Conservation (phyloP, 2,797 vertebrate genomes). For the Sebastes flavidus region DNA sequence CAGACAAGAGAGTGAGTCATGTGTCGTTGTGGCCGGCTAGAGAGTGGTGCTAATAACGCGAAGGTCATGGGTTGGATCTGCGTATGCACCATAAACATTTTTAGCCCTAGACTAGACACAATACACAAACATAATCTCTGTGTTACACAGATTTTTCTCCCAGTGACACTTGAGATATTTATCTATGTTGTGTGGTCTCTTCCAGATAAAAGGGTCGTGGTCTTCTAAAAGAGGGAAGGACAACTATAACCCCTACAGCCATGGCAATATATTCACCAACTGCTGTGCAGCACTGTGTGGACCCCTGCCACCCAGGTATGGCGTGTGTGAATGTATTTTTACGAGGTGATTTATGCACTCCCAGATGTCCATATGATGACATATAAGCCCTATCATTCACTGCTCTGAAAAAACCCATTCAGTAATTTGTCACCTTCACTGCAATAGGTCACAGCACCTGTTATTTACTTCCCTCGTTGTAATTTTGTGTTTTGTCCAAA, state of each 20-base stretch:
- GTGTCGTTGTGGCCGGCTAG: slow-evolving; percentile 29
- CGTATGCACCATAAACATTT: slow-evolving; percentile 19
- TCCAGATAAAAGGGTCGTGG: slow-evolving; percentile 98
- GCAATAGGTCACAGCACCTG: slow-evolving; percentile 13
- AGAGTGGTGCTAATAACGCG: slow-evolving; percentile 70
- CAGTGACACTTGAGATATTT: not conserved
- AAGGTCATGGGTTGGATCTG: slow-evolving; percentile 63
- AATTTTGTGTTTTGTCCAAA: slow-evolving; percentile 35
- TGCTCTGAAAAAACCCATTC: not conserved
- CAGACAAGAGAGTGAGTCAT: not conserved
- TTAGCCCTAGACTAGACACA: not conserved
- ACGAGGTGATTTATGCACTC: not conserved
- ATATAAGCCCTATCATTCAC: not conserved
- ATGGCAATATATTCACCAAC: slow-evolving; percentile 96
- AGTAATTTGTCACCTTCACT: not conserved
- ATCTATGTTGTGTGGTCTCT: slow-evolving; percentile 38
- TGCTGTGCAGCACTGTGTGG: slow-evolving; percentile 96
- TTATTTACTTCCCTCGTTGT: not conserved
- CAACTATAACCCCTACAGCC: slow-evolving; percentile 98
- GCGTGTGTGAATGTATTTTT: not conserved
- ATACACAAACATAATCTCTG: not conserved
- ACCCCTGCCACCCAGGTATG: slow-evolving; percentile 94
- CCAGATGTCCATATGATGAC: slow-evolving; percentile 10
- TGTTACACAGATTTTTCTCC: not conserved
- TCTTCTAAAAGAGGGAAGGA: slow-evolving; percentile 98